phyloP scores from a whole-genome alignment of 2,113 vertebrate species.

The Corythaixoides concolor region DNA sequence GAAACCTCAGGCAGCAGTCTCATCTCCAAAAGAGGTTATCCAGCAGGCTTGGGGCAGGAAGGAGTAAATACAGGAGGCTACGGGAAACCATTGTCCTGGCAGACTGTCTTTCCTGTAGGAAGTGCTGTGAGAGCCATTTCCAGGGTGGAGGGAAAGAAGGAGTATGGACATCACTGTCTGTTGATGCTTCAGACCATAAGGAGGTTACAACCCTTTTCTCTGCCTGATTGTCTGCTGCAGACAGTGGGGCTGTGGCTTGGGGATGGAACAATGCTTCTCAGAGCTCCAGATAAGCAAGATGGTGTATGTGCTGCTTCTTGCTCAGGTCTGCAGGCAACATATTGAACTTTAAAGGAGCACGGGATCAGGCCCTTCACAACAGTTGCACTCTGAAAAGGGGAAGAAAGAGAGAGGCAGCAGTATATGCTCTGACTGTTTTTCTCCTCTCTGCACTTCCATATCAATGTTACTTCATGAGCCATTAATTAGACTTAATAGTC shows the following conservation, averaged over 20 bases:
- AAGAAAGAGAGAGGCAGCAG: background rate
- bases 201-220: background rate
- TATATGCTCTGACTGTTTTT: background rate
- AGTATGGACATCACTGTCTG: background rate
- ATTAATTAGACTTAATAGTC: slow-evolving; percentile 49
- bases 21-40: background rate
- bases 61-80: background rate
- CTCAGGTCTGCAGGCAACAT: background rate
- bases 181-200: background rate
- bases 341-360: background rate
- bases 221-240: background rate
- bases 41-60: background rate
- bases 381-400: background rate
- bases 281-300: background rate
- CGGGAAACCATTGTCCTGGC: background rate
- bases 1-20: background rate
- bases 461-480: background rate
- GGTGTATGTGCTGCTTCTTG: background rate
- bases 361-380: background rate
- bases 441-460: background rate
- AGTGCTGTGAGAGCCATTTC: background rate
- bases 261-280: background rate
- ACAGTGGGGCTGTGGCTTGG: background rate
- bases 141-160: background rate
- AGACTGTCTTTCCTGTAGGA: background rate